Evolutionary conservation across 2,113 vertebrate genomes (phyloP), one percentile per base, ranked within the genome.

Genomic region (Nerophis lumbriciformis): DNA sequence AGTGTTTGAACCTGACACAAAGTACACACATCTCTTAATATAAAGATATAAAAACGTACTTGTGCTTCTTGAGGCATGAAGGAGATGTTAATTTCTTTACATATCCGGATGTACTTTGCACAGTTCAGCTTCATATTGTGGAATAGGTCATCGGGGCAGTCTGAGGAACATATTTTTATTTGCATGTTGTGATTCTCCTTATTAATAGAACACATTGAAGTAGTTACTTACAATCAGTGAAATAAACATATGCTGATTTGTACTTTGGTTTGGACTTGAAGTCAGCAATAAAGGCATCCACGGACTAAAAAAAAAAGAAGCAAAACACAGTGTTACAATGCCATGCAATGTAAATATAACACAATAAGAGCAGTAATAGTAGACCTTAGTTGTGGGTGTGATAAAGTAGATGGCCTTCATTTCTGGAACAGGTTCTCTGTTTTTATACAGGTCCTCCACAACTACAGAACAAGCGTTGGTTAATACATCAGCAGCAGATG

Each of bases 341-440:
- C 5, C 6, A 11, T 8, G 14, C 15, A 39, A 48, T 8, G 15
- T 11, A 38, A 35, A 88, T 35, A 12, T 15, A 35, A 56, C 6
- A 8, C 5, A 6, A 42, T 16, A 10, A 50, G 53, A 14, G 35
- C 21, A 49, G 7, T 44, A 28, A 58, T 15, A 6, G 5, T 61
- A 71, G 70, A 98, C 96, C 93, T 94, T 91, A 76, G 89, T 69
- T 8, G 90, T 94, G 15, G 96, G 95, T 67, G 94, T 89, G 78
- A 99, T 95, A 75, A 99, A 94, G 87, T 99, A 99, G 81, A 99
- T 89, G 36, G 96, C 96, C 77, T 95, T 97, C 93, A 98, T 94
- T 63, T 98, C 91, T 66, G 75, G 90, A 76, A 97, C 94, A 56
- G 96, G 95, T 72, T 99, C 94, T 74, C 96, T 92, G 79, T 5